Conservation (phyloP, 2,797 vertebrate genomes). For the Notolepis coatsorum region DNA sequence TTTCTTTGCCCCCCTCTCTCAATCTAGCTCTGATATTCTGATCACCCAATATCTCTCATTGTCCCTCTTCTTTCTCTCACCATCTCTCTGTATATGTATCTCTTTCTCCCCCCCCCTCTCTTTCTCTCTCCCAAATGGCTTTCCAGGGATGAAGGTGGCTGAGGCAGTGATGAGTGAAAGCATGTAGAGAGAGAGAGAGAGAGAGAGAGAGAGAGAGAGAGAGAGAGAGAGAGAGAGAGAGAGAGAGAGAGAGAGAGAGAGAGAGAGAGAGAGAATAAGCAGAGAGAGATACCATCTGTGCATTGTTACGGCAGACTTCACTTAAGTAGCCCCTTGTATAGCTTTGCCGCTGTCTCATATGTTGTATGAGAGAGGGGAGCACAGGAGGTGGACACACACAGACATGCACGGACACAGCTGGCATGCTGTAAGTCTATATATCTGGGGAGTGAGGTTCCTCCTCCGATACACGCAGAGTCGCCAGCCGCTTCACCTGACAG, state of each 20-base stretch:
- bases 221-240: neutral
- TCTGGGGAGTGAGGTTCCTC: too few relatives aligned
- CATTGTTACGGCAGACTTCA: conserved; percentile 62
- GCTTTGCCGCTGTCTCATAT: conserved; percentile 35
- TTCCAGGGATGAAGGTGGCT: conserved; percentile 59
- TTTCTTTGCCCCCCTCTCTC: conserved; percentile 1
- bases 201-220: neutral
- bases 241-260: conserved; percentile 5
- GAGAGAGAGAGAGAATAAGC: neutral
- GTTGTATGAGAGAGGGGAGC: conserved; percentile 33
- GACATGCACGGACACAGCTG: conserved; percentile 20
- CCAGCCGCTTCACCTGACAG: too few relatives aligned
- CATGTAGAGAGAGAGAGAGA: conserved; percentile 13
- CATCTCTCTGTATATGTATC: conserved; percentile 4
- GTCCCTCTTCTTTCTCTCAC: neutral
- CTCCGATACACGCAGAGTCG: too few relatives aligned
- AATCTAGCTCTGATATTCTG: too few relatives aligned
- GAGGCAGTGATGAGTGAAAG: conserved; percentile 32
- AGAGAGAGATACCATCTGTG: conserved; percentile 62
- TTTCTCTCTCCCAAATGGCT: conserved; percentile 46
- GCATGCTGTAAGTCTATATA: too few relatives aligned
- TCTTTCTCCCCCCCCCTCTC: conserved; percentile 11
- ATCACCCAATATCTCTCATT: conserved; percentile 5
- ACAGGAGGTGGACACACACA: conserved; percentile 49
- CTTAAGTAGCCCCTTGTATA: conserved; percentile 40